Percentiles rank a stretch among this genome's conserved stretches.
phyloP scores from a whole-genome alignment of 1,140 invertebrate species.

The Pogonognathellus flavescens region DNA sequence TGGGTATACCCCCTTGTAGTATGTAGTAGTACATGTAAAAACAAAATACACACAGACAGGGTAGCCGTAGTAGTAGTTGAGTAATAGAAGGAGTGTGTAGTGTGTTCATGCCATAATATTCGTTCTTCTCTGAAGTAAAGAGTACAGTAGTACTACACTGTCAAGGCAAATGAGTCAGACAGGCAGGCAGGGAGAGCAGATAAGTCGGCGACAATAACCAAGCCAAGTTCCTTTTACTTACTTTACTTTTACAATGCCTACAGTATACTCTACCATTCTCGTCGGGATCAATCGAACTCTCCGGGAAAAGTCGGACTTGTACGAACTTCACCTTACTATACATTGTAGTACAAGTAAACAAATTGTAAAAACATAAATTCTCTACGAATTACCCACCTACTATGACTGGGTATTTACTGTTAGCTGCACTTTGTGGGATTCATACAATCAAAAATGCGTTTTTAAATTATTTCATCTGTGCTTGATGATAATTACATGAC shows the following conservation, averaged over 20 bases:
- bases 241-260: no score
- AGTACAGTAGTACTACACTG: not conserved
- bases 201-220: slow-evolving; percentile 1
- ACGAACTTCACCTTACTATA: not conserved
- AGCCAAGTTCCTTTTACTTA: not conserved
- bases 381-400: not conserved
- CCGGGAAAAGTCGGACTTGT: not conserved
- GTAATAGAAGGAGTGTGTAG: not conserved
- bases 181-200: no score
- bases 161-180: not conserved
- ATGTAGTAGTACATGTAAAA: not conserved
- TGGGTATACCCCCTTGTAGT: not conserved
- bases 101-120: not conserved
- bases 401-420: no score
- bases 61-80: no score
- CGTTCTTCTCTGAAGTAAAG: not conserved
- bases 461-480: no score
- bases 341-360: not conserved
- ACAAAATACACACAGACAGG: not conserved
- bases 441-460: no score
- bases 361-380: not conserved
- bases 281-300: slow-evolving; percentile 21
- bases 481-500: no score
- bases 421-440: no score
- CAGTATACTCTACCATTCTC: not conserved